Evolutionary conservation across 2,113 vertebrate genomes (phyloP), one percentile per base, ranked within the genome.

Genomic region (Manacus vitellinus): DNA sequence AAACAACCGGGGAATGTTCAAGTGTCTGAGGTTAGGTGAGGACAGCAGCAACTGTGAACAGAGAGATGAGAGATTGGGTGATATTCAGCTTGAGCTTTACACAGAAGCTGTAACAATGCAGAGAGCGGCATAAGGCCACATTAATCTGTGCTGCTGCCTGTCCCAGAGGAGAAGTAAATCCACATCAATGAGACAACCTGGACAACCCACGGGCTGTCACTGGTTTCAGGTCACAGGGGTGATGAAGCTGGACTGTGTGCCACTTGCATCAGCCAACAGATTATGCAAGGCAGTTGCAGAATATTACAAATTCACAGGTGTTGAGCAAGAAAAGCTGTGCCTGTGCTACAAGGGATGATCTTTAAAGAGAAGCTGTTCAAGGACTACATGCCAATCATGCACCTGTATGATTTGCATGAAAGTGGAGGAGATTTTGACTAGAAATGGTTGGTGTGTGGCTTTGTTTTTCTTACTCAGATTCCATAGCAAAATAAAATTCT

Each of bases 401-500:
- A 41, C 61, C 77, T 54, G 21, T 11, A 7, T 56, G 61, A n/a
- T 72, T 56, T 76, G 11, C 76, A 28, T 33, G 35, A 90, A 65
- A 74, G 65, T 28, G 24, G 22, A 70, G 28, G 31, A 83, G 51
- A 44, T 88, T 88, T 93, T 67, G 4, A 71, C 43, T 94, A 63
- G 85, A 90, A 80, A 51, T 90, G 25, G 11, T 28, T 77, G 63
- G 55, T 71, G 37, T 85, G 2, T 71, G 59, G 46, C 43, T 92
- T 92, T 83, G 51, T 66, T 89, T 85, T 51, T 94, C 25, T 80
- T 62, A 31, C 6, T 61, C 33, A 73, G 39, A 93, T 94, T 93
- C 82, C 88, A 86, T 86, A 85, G 82, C 68, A 93, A 95, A 96
- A 90, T 43, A 74, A 80, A 88, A 72, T 80, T 81, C n/a, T 63